Evolutionary conservation across 1,140 invertebrate species (phyloP).

Genomic region (Xylocopa sonorina): DNA sequence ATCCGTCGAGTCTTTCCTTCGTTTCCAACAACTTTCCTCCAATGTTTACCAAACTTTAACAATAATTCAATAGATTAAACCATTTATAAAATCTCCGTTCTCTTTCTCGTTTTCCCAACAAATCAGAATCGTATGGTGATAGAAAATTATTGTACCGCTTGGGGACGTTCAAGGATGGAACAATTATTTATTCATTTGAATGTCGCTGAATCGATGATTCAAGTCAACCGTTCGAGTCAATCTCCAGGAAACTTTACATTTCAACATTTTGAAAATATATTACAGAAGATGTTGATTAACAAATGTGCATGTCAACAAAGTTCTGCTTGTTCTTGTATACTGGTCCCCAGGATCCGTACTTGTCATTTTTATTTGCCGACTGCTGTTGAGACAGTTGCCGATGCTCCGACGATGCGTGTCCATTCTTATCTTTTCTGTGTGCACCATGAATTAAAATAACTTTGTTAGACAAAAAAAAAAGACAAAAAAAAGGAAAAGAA

Average conservation of each 20-base stretch:
- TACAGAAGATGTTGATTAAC: too few species aligned
- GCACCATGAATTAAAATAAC: constrained; percentile 30
- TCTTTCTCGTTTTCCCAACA: too few species aligned
- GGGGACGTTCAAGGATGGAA: too few species aligned
- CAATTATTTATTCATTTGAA: constrained; percentile 4
- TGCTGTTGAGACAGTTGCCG: constrained; percentile 69
- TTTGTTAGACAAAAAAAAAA: too few species aligned
- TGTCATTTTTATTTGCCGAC: constrained; percentile 77
- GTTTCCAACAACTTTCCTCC: background rate
- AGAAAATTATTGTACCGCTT: too few species aligned
- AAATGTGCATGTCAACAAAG: constrained; percentile 87
- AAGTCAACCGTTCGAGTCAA: background rate
- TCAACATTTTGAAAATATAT: constrained; percentile 17
- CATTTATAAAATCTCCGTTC: too few species aligned
- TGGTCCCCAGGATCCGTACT: constrained; percentile 87
- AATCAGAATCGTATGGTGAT: background rate
- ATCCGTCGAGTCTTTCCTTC: background rate
- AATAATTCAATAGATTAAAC: background rate
- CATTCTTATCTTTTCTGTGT: constrained; percentile 80
- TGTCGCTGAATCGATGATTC: background rate
- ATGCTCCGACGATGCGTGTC: constrained; percentile 17
- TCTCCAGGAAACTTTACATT: background rate
- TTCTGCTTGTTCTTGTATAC: constrained; percentile 88
- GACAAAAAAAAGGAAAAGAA: too few species aligned
- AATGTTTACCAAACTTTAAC: background rate